A percentile compares a stretch with the other conserved stretches of the same genome.
Conservation (phyloP, 2,797 vertebrate genomes). For the Dendrocincla fuliginosa region DNA sequence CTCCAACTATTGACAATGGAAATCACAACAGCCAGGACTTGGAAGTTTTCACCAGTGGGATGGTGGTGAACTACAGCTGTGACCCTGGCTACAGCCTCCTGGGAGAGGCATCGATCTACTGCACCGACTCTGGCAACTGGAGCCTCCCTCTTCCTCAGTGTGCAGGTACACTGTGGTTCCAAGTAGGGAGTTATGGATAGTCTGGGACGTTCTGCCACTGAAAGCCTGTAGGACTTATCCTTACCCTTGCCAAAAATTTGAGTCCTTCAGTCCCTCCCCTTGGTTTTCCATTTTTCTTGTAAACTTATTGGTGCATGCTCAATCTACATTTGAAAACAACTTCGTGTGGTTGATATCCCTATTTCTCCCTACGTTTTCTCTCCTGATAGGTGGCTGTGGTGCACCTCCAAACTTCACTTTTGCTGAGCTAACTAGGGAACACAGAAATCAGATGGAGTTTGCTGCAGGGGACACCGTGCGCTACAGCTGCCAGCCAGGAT, state of each 20-base stretch:
- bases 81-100: conserved; percentile 52
- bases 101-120: conserved; percentile 44
- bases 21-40: neutral
- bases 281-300: neutral
- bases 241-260: neutral
- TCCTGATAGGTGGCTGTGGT: conserved; percentile 47
- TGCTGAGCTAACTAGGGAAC: conserved; percentile 20
- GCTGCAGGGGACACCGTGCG: neutral
- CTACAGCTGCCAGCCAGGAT: conserved; percentile 59
- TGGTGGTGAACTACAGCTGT: conserved; percentile 59
- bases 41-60: conserved; percentile 29
- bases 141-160: conserved; percentile 51
- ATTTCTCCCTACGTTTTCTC: neutral
- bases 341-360: accelerated
- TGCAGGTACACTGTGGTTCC: neutral
- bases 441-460: conserved; percentile 1
- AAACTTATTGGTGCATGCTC: accelerated
- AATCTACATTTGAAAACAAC: neutral
- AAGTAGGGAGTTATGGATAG: accelerated
- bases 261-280: neutral
- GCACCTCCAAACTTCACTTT: conserved; percentile 34
- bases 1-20: conserved; percentile 14
- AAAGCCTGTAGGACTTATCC: neutral
- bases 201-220: neutral
- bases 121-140: conserved; percentile 46